Evolutionary conservation across 2,113 vertebrate genomes (phyloP).

Genomic region (Fulica atra): DNA sequence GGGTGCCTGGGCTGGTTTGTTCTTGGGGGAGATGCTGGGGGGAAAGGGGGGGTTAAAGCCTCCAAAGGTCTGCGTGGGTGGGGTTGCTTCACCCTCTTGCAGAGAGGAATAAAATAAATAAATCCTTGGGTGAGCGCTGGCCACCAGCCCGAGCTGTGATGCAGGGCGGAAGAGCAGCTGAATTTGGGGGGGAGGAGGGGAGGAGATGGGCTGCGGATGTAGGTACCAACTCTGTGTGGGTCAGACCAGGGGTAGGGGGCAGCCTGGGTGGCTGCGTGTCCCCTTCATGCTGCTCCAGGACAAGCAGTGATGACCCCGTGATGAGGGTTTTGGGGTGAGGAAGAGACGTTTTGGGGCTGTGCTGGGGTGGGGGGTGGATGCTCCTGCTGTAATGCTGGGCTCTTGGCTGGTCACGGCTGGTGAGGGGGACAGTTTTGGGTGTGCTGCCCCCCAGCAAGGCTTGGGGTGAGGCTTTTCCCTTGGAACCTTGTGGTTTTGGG

Average conservation of each 20-base stretch:
- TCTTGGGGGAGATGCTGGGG: accelerated
- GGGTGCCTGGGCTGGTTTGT: not conserved
- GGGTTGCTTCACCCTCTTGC: not conserved
- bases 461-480: not conserved
- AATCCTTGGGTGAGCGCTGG: not conserved
- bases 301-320: accelerated
- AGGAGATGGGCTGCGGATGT: accelerated
- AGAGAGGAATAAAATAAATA: not conserved
- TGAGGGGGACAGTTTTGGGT: not conserved
- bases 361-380: too few species aligned
- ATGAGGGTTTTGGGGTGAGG: not conserved
- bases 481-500: accelerated
- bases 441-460: accelerated
- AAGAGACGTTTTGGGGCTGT: not conserved
- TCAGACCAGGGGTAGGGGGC: too few species aligned
- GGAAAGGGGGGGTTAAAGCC: not conserved
- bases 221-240: not conserved
- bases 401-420: not conserved
- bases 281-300: accelerated
- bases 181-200: not conserved
- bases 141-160: accelerated
- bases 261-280: accelerated
- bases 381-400: not conserved
- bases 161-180: accelerated
- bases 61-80: accelerated